Base-by-base conservation (phyloP, 1,140 invertebrate genomes). In the Drosophila melanica region DNA sequence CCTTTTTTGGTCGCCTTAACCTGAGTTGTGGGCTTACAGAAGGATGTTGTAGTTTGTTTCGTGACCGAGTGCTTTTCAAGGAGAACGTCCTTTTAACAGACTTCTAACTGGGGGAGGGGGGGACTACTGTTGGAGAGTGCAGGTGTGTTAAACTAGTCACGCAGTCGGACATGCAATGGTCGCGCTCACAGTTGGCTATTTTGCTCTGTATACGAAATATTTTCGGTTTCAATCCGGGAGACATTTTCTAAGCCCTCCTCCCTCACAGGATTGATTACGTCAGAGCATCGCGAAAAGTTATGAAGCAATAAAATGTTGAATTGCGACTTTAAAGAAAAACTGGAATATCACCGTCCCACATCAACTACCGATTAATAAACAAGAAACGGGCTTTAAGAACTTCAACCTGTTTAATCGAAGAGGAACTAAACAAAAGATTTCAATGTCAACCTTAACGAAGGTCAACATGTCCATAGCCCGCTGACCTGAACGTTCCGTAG, bases 51-150 rank as follows among this genome's bases (percentile, higher is more conserved):
- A 60, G 59, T 79, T 87, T 79, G 55, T 82, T 87, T 89, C 82
- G 82, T 87, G 82, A 87, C 82, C 82, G 79, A 87, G 76, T 75
- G 84, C 84, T 81, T 89, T 87, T 87, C 79, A 89, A 87, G 84
- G 82, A 87, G 84, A 82, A 64, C 68, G 62, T 64, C 57, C 63
- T 58, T 63, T 50, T 23, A 37, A 37, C 18, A 57, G 35, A 37
- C 35, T 12, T 35, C 33, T 3, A 60, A 39, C 41, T 16, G 7
- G 33, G 10, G 4, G 30, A 27, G 44, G 33, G 12, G 12, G 12
- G n/a, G 23, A 6, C 16, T 35, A 14, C 27, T 33, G 35, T 51
- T 62, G 42, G 51, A 70, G 67, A 70, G 67, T 47, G 37, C 57
- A 62, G 80, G 81, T 85, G 81, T 80, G 81, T 58, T 84, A 77